phyloP scores from a whole-genome alignment of 2,888 invertebrate species.

The Calliscelio sp. region DNA sequence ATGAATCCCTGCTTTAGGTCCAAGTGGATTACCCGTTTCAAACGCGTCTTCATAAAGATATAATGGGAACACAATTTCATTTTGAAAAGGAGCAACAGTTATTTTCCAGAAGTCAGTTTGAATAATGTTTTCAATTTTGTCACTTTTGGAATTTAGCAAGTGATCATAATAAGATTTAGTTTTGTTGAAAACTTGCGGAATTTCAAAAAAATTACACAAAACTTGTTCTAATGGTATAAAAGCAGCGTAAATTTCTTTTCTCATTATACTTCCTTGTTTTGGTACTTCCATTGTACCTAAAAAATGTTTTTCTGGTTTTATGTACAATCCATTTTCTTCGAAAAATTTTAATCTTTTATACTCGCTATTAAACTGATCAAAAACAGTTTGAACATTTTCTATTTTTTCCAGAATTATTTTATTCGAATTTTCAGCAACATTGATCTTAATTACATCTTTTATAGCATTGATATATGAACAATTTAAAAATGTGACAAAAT shows the following conservation, averaged over 20 bases:
- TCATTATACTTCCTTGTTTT: neutral
- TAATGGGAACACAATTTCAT: slow-evolving; percentile 33
- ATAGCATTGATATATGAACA: neutral
- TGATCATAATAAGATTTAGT: slow-evolving; percentile 1
- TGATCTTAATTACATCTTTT: neutral
- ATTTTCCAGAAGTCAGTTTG: slow-evolving; percentile 48
- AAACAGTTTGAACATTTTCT: slow-evolving; percentile 18
- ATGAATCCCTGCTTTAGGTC: slow-evolving; percentile 20
- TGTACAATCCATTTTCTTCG: slow-evolving; percentile 16
- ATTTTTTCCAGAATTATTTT: neutral
- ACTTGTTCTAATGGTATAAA: slow-evolving; percentile 6
- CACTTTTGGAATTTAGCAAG: neutral
- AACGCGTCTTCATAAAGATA: slow-evolving; percentile 45
- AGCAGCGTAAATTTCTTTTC: neutral
- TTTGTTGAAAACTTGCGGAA: neutral
- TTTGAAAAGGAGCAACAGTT: neutral
- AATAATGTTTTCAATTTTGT: slow-evolving; percentile 18
- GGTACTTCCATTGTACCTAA: slow-evolving; percentile 9
- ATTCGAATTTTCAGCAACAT: neutral
- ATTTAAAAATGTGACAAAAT: neutral
- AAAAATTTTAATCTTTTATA: slow-evolving; percentile 40
- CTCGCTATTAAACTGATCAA: slow-evolving; percentile 20
- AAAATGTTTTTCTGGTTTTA: slow-evolving; percentile 22
- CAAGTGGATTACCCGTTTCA: slow-evolving; percentile 30
- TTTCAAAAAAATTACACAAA: slow-evolving; percentile 23